Evolutionary conservation across 2,113 vertebrate species (phyloP), one percentile per base, ranked within the genome.

Genomic region (Aphyosemion australe): DNA sequence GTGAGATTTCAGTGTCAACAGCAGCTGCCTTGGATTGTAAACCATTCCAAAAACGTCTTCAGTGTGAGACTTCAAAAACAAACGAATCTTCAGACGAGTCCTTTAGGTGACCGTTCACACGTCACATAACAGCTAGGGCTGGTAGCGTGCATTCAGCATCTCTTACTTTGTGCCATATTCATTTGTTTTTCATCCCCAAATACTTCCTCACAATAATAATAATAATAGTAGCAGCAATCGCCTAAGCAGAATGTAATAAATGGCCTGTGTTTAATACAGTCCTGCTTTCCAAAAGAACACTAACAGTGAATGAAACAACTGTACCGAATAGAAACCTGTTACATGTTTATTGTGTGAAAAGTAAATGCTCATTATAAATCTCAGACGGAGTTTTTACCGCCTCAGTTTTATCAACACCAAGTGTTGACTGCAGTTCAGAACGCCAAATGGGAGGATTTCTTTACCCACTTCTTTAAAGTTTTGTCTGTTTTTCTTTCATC

Each of bases 1-100:
- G 84, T 77, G 65, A 72, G 89, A 88, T 90, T 89, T 84, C 87
- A 85, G 78, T 82, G 84, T 83, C 82, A 91, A 64, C 62, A 78
- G 74, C 48, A 76, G 88, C 87, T 88, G 90, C 92, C 93, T 93
- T 91, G 88, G 91, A 88, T 69, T 85, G 73, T 90, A 84, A 83
- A 89, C 89, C 86, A 86, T 94, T 94, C 92, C 90, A 84, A 26
- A 26, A 26, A 26, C 3, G 26, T 26, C 26, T 5, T 26, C 3
- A 26, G 26, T 26, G 3, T 26, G 26, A n/a, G 26, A 26, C 26
- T 26, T 26, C 26, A 26, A 5, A 26, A 2, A 26, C n/a, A n/a
- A n/a, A n/a, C n/a, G n/a, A n/a, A n/a, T n/a, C n/a, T n/a, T n/a
- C n/a, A 26, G 26, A 5, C 26, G 26, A 26, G 26, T 26, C 26